Conservation (phyloP, 1,140 invertebrate species). For the Nylanderia fulva region DNA sequence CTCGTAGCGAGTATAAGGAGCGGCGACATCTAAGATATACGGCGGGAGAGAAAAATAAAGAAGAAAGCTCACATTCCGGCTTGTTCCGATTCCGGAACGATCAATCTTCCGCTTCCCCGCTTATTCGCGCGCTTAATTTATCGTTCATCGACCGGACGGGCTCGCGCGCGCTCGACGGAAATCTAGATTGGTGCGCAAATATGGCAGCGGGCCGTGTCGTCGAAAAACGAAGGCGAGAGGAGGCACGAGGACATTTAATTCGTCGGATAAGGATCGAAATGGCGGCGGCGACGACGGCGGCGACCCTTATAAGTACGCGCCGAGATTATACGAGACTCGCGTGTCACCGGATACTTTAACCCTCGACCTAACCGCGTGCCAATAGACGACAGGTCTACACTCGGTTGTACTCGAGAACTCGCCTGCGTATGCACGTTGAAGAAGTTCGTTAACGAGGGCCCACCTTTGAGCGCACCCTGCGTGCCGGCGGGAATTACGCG, state of each 20-base stretch:
- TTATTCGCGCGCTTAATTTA: conserved; percentile 69
- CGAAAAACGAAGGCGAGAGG: conserved; percentile 35
- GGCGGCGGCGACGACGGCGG: background rate
- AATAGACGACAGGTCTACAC: conserved; percentile 53
- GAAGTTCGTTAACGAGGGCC: conserved; percentile 60
- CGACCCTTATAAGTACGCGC: conserved; percentile 55
- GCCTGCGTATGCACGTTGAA: conserved; percentile 15
- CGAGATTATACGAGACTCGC: conserved; percentile 80
- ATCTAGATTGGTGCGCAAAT: conserved; percentile 47
- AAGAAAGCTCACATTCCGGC: conserved; percentile 22
- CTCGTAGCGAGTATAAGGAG: background rate
- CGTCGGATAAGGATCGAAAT: conserved; percentile 60
- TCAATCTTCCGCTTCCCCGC: conserved; percentile 57
- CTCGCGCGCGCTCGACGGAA: conserved; percentile 23
- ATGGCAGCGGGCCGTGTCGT: background rate
- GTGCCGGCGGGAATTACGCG: conserved; percentile 26
- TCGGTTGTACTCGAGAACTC: conserved; percentile 19
- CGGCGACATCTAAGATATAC: background rate
- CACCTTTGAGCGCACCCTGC: background rate
- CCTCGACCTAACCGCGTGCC: conserved; percentile 51
- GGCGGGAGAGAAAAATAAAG: background rate
- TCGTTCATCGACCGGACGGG: conserved; percentile 64
- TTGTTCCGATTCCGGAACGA: conserved; percentile 50
- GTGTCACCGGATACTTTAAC: conserved; percentile 80
- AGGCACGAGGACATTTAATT: conserved; percentile 65